Base-by-base conservation (phyloP, 2,797 vertebrate species). In the Enteromius unitaeniatus region DNA sequence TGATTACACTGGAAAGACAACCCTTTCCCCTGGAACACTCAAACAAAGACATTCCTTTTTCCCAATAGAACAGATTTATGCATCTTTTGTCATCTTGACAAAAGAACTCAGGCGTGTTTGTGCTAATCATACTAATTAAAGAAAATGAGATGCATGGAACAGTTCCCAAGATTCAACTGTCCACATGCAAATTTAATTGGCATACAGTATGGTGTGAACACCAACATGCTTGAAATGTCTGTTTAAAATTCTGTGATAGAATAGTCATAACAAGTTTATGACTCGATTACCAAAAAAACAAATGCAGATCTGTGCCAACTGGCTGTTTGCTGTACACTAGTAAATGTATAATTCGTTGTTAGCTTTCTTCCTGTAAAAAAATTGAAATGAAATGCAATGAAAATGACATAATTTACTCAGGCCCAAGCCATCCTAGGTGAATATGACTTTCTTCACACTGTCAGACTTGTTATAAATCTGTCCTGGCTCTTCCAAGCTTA, bases 81-180 rank as follows among this genome's bases (percentile, higher is more conserved):
- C 86, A 87, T 88, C 85, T 88, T 87, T 45, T 92, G 91, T 90
- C 90, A 91, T 89, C 86, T 90, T 92, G 90, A 93, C 91, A 93
- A 93, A 91, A 90, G 89, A 93, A 85, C 84, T 84, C 86, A 82
- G 85, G 60, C 78, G 84, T 80, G 91, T 87, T 91, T 91, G 91
- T 90, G 89, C 84, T 93, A 93, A 95, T 93, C 92, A 93, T 93
- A 92, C 87, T 92, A 94, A 95, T 92, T 86, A 89, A 21, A 49
- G 47, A 82, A 92, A 94, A 94, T 94, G 89, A 94, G 88, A 94
- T 93, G 93, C 90, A 89, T 86, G 87, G 89, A 91, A 89, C 89
- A 88, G 89, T 88, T 88, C 89, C 93, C 90, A 92, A 92, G 93
- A 93, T 89, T 89, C 62, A 87, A 88, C 88, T n/a, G 90, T 90